Conservation (phyloP, 2,888 invertebrate species). For the Opisthograptis luteolata region DNA sequence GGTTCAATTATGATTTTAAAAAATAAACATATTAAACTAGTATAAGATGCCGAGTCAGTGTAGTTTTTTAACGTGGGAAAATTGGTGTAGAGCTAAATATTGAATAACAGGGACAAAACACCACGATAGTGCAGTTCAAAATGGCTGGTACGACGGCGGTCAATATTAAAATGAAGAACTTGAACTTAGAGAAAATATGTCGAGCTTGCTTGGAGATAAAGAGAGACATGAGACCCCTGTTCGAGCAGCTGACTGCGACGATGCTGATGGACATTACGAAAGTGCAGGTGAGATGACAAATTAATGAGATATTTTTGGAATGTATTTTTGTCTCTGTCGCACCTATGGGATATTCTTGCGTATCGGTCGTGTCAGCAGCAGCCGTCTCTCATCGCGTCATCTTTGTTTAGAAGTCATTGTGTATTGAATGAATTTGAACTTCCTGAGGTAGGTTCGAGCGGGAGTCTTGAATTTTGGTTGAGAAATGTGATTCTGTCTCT, state of each 20-base stretch:
- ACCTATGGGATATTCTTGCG: conserved; percentile 45
- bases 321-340: conserved; percentile 73
- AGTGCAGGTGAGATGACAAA: conserved; percentile 81
- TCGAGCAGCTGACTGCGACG: conserved; percentile 86
- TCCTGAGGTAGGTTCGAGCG: conserved; percentile 54
- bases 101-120: conserved; percentile 70
- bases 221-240: conserved; percentile 87
- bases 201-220: conserved; percentile 86
- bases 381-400: conserved; percentile 71
- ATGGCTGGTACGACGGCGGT: conserved; percentile 61
- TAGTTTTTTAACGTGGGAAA: conserved; percentile 14
- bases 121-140: conserved; percentile 68
- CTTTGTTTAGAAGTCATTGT: conserved; percentile 77
- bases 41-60: neutral
- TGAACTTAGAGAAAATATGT: conserved; percentile 85
- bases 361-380: conserved; percentile 53
- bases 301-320: conserved; percentile 68
- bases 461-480: conserved; percentile 68
- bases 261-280: conserved; percentile 87
- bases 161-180: conserved; percentile 57
- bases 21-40: neutral
- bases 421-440: conserved; percentile 58
- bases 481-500: conserved; percentile 73
- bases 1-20: neutral
- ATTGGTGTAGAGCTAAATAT: conserved; percentile 37